Evolutionary conservation across 1,140 invertebrate genomes (phyloP).

Genomic region (Meteorus sp.): DNA sequence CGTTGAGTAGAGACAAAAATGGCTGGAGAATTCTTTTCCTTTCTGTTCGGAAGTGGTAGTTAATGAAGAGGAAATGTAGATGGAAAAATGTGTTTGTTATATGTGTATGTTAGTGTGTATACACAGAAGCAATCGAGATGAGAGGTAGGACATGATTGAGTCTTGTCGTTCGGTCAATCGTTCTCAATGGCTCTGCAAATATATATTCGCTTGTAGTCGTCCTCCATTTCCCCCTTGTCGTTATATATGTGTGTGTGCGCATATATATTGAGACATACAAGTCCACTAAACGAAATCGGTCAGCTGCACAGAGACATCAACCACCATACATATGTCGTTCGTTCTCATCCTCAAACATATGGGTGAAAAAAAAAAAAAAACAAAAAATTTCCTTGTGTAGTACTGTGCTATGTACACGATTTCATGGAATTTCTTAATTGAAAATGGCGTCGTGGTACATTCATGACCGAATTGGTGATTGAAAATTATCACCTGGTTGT

Average conservation of each 20-base stretch:
- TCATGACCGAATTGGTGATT: too few species aligned
- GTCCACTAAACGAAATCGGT: constrained; percentile 33
- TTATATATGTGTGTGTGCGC: constrained; percentile 8
- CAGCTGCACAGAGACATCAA: constrained; percentile 31
- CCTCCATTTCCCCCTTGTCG: background rate
- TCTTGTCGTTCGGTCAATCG: constrained; percentile 29
- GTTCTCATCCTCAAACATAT: constrained; percentile 34
- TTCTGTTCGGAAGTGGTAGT: too few species aligned
- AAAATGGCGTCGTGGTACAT: too few species aligned
- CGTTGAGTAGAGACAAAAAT: too few species aligned
- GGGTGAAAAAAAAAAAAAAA: too few species aligned
- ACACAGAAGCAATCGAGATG: constrained; percentile 18
- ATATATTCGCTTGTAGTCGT: constrained; percentile 17
- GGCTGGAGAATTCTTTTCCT: too few species aligned
- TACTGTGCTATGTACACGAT: too few species aligned
- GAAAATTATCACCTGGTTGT: too few species aligned
- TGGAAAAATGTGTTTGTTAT: constrained; percentile 5
- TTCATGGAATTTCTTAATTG: too few species aligned
- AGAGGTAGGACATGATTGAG: constrained; percentile 31
- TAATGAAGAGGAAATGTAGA: background rate
- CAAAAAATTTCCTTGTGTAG: too few species aligned
- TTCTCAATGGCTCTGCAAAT: constrained; percentile 34
- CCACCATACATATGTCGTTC: constrained; percentile 39
- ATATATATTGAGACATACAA: background rate
- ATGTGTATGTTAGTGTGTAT: background rate